These are phyloP conservation scores for Alcis repandata DNA, from an alignment of 2,888 invertebrate genomes.

Conservation along the genomic window DNA sequence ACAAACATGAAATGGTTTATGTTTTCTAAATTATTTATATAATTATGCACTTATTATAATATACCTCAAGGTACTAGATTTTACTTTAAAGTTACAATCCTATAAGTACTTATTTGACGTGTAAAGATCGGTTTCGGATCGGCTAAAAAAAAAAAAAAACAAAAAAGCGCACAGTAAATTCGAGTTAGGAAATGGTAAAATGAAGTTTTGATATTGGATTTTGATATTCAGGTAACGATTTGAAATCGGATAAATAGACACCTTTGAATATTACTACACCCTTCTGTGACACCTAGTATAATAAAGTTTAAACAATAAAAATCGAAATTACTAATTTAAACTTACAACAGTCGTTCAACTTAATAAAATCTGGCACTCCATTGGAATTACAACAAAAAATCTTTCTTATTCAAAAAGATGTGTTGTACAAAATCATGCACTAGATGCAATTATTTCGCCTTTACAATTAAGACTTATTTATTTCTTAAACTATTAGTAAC, in stretches of 20 bases:
- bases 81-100: too few relatives aligned
- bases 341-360: neutral
- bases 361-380: constrained; percentile 8
- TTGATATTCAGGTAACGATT: too few relatives aligned
- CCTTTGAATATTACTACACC: too few relatives aligned
- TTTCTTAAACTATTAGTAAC: neutral
- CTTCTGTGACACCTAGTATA: too few relatives aligned
- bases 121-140: neutral
- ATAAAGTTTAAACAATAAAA: neutral
- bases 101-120: neutral
- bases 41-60: neutral
- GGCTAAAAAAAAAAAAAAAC: neutral
- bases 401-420: constrained; percentile 5
- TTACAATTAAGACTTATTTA: neutral
- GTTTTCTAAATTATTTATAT: neutral
- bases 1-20: too few relatives aligned
- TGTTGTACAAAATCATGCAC: neutral
- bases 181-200: neutral
- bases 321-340: too few relatives aligned
- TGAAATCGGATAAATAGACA: too few relatives aligned
- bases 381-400: constrained; percentile 19
- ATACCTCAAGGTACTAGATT: too few relatives aligned
- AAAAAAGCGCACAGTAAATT: neutral
- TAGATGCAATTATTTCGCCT: neutral
- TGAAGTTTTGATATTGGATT: too few relatives aligned